Percentiles rank a stretch among this genome's conserved stretches.
Evolutionary conservation across 2,888 invertebrate genomes (phyloP).

Genomic region (Macroteleia sp.): DNA sequence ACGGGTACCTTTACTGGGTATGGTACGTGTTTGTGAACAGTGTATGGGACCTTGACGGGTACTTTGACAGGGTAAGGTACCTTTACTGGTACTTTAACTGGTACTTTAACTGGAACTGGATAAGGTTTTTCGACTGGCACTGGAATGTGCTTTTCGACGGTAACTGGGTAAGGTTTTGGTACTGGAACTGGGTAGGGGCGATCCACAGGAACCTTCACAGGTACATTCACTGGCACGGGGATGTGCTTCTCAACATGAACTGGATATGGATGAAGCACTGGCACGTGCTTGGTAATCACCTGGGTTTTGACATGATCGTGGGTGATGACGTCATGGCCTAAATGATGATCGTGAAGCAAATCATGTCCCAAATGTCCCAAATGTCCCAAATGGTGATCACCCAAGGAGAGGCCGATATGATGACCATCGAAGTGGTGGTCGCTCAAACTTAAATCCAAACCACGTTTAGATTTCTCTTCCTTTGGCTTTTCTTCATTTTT

Average conservation of each 20-base stretch:
- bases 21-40: constrained; percentile 71
- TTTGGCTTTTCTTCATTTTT: too few relatives aligned
- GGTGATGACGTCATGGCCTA: constrained; percentile 41
- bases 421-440: constrained; percentile 51
- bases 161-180: constrained; percentile 78
- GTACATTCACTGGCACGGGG: constrained; percentile 57
- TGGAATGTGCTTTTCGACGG: constrained; percentile 75
- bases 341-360: not conserved
- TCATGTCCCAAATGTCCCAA: not conserved
- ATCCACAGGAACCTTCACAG: constrained; percentile 66
- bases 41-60: constrained; percentile 72
- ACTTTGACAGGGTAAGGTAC: constrained; percentile 74
- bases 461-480: constrained; percentile 75
- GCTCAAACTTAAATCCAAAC: constrained; percentile 75
- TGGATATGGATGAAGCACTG: constrained; percentile 54
- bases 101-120: constrained; percentile 73
- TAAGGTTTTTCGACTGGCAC: constrained; percentile 74
- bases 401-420: not conserved
- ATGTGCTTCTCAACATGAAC: constrained; percentile 48
- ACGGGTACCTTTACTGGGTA: constrained; percentile 65
- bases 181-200: constrained; percentile 77
- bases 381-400: not conserved
- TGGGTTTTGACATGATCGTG: constrained; percentile 75
- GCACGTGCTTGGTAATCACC: constrained; percentile 77
- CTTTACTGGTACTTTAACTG: constrained; percentile 74